phyloP scores from a whole-genome alignment of 2,888 invertebrate genomes.

The Diaperis boleti region DNA sequence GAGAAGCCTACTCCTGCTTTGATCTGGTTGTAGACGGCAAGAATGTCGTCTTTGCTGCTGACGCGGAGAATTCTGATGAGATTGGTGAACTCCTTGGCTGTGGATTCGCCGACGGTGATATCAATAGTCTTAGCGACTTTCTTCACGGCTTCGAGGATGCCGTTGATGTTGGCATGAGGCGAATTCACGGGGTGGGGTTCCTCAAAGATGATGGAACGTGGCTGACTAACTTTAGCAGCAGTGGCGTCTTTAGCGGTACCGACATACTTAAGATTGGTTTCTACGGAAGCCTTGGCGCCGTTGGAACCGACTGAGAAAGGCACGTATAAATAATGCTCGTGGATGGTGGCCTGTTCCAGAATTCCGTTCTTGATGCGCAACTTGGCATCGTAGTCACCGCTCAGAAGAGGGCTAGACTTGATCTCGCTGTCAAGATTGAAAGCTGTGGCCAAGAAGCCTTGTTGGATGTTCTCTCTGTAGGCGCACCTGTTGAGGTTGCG shows the following conservation, averaged over 20 bases:
- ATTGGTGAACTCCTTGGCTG: conserved; percentile 76
- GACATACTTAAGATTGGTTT: conserved; percentile 74
- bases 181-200: conserved; percentile 72
- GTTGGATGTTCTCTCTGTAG: conserved; percentile 77
- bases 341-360: conserved; percentile 74
- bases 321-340: conserved; percentile 78
- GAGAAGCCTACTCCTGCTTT: conserved; percentile 69
- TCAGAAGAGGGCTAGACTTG: conserved; percentile 67
- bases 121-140: conserved; percentile 73
- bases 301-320: conserved; percentile 80
- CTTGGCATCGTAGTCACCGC: conserved; percentile 74
- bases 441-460: conserved; percentile 71
- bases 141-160: conserved; percentile 71
- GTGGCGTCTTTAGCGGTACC: conserved; percentile 65
- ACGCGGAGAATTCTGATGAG: conserved; percentile 76
- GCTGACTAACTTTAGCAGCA: conserved; percentile 59
- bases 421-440: conserved; percentile 66
- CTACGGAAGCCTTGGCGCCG: conserved; percentile 76
- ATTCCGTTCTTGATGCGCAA: conserved; percentile 77
- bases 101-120: conserved; percentile 73
- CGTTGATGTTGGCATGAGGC: conserved; percentile 69
- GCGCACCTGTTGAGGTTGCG: conserved; percentile 80
- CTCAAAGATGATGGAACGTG: conserved; percentile 77
- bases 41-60: conserved; percentile 77
- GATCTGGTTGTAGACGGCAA: conserved; percentile 76